Base-by-base conservation (phyloP, 2,888 invertebrate genomes). In the Coecobrya sp. region DNA sequence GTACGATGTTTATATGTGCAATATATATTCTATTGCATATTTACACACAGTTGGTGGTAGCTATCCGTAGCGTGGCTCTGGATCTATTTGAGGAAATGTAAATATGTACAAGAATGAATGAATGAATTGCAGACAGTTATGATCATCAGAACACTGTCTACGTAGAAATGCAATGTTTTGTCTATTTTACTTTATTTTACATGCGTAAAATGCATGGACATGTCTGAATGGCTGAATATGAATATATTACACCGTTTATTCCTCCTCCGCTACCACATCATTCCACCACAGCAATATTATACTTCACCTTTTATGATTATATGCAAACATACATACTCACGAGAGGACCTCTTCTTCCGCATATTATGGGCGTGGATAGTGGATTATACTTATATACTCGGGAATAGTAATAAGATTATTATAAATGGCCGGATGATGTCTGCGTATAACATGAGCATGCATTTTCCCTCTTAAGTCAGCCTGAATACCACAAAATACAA, bases 251-350 rank as follows among this genome's bases (percentile, higher is more conserved):
- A 59, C 59, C 84, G 59, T 59, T 85, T 90, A 70, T 62, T 70
- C 52, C 49, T 22, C 36, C 42, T n/a, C n/a, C n/a, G n/a, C n/a
- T n/a, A n/a, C n/a, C n/a, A n/a, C n/a, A n/a, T n/a, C n/a, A n/a
- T n/a, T n/a, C n/a, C 86, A 73, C 13, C 79, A 27, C 62, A 45
- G 84, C 62, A 84, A 45, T 84, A 73, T 73, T 73, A 76, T 90
- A 90, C 86, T 81, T 91, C 65, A 91, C 91, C 91, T 91, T 91
- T 91, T 91, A 91, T 86, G 79, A 86, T 81, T 86, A 81, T 55
- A 81, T 81, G 81, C 86, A 91, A 86, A 86, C 68, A 22, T 13
- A 25, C 22, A 11, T 5, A 76, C n/a, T n/a, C 1, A 55, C 55
- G 19, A 2, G 19, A 76, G n/a, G 5, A 19, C 7, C 10, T 42